Percentiles rank a stretch among this genome's conserved stretches.
Conservation (phyloP, 2,888 invertebrate genomes). For the Mechanitis messenoides region DNA sequence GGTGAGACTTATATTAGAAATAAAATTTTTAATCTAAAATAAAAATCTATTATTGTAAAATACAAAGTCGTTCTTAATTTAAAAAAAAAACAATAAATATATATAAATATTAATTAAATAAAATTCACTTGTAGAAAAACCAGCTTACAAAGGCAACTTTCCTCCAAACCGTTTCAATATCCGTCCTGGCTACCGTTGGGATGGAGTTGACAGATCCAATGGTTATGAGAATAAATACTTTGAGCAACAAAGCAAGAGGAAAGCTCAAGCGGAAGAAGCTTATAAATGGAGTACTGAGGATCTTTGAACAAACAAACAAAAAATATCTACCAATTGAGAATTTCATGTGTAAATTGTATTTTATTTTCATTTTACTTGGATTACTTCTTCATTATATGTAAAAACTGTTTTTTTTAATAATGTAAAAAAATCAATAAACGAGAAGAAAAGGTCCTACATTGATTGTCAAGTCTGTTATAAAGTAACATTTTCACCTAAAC, state of each 20-base stretch:
- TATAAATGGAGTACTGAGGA: slow-evolving; percentile 97
- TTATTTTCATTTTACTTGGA: too few relatives aligned
- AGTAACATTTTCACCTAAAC: too few relatives aligned
- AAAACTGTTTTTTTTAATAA: too few relatives aligned
- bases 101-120: neutral
- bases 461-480: too few relatives aligned
- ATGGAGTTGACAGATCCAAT: slow-evolving; percentile 97
- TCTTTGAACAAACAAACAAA: slow-evolving; percentile 75
- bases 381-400: too few relatives aligned
- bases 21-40: too few relatives aligned
- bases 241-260: slow-evolving; percentile 82
- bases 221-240: slow-evolving; percentile 96
- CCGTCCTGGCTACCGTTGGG: slow-evolving; percentile 97
- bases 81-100: neutral
- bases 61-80: neutral
- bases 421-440: too few relatives aligned
- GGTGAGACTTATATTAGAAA: slow-evolving; percentile 51
- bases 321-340: too few relatives aligned
- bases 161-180: slow-evolving; percentile 96
- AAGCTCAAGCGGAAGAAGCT: slow-evolving; percentile 88
- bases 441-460: too few relatives aligned
- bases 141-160: slow-evolving; percentile 88
- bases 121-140: slow-evolving; percentile 71
- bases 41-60: too few relatives aligned
- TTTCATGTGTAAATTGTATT: too few relatives aligned